phyloP scores from a whole-genome alignment of 2,113 vertebrate genomes.

The Pelvicachromis taeniatus region DNA sequence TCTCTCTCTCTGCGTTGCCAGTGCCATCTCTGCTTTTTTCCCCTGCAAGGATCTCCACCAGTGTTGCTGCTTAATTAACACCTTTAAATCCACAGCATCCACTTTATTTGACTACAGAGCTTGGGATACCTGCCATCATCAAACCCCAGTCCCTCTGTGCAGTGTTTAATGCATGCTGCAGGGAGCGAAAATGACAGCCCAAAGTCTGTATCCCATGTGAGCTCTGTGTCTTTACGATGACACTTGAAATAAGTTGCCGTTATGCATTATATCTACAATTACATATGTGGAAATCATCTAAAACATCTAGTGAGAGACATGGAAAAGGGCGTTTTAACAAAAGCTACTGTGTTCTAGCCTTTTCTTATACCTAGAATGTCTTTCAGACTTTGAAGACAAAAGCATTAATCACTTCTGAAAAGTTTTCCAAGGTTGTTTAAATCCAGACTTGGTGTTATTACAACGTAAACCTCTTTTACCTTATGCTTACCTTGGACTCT shows the following conservation, averaged over 20 bases:
- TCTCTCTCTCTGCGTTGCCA: no score
- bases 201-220: not conserved
- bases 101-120: not conserved
- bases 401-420: not conserved
- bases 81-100: not conserved
- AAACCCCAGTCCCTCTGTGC: not conserved
- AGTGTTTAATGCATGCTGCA: not conserved
- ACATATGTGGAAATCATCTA: not conserved
- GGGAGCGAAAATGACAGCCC: not conserved
- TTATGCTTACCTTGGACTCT: not conserved
- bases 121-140: not conserved
- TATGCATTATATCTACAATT: not conserved
- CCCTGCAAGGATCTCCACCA: not conserved
- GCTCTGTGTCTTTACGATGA: not conserved
- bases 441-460: not conserved
- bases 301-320: accelerated
- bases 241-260: not conserved
- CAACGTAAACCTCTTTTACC: not conserved
- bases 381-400: not conserved
- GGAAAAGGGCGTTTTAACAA: not conserved
- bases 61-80: not conserved
- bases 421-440: not conserved
- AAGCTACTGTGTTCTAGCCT: not conserved
- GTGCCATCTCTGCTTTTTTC: not conserved
- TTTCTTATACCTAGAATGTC: not conserved